These are phyloP conservation scores for Eolophus roseicapilla DNA, from an alignment of 2,113 vertebrate genomes.

Conservation along the genomic window DNA sequence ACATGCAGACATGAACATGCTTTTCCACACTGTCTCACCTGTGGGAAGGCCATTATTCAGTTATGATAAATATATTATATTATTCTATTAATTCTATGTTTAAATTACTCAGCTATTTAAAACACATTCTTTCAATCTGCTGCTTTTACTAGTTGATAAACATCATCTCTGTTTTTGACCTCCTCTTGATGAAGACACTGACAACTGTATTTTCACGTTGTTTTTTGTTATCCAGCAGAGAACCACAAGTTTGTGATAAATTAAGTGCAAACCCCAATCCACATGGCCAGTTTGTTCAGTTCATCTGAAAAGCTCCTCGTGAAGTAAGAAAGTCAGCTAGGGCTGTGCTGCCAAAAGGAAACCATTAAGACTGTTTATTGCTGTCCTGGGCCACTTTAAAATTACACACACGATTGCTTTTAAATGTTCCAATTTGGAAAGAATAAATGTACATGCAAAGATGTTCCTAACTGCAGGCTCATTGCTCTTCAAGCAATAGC, in stretches of 20 bases:
- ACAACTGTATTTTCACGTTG: not conserved
- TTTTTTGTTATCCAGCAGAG: not conserved
- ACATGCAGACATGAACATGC: not conserved
- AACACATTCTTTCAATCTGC: not conserved
- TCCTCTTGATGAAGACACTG: not conserved
- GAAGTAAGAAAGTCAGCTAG: not conserved
- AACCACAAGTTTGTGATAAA: not conserved
- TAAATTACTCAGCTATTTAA: not conserved
- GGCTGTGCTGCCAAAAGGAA: not conserved
- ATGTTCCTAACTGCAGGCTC: not conserved
- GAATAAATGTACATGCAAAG: not conserved
- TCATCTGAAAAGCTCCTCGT: not conserved
- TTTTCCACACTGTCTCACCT: not conserved
- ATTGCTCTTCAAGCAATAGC: not conserved
- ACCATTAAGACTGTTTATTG: not conserved
- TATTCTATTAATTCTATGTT: not conserved
- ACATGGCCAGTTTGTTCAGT: not conserved
- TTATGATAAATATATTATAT: not conserved
- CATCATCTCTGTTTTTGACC: not conserved
- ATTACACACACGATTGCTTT: not conserved
- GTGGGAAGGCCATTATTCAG: not conserved
- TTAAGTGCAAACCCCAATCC: not conserved
- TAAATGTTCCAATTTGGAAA: not conserved
- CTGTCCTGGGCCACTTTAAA: not conserved
- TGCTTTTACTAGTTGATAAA: not conserved